Evolutionary conservation across 2,797 vertebrate genomes (phyloP), one percentile per base, ranked within the genome.

Genomic region (Tragelaphus eurycerus): DNA sequence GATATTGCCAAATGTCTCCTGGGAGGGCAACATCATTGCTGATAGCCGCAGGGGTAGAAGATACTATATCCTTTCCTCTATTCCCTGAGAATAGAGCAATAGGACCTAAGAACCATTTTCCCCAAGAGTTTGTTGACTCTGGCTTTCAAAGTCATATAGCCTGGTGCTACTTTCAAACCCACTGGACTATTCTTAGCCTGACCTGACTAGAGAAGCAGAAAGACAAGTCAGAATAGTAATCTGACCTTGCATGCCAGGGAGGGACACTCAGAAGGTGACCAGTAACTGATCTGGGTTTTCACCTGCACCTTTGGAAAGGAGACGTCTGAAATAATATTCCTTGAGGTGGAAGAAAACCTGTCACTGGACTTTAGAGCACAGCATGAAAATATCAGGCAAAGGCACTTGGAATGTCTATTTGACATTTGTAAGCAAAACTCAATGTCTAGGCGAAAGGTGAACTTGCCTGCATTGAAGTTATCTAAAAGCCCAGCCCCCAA

Each of bases 401-500:
- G 67, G 54, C n/a, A 86, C 83, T 74, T 86, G 34, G 46, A 96
- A 79, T 50, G 60, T 79, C 46, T 54, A 74, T 50, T 94, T 97
- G 92, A 95, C 4, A 7, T 84, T 34, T 91, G 64, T 93, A 55
- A 89, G 84, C 57, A 95, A 97, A 89, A 86, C 43, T 93, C 79
- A 55, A 43, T 48, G 29, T 90, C 74, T 83, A 81, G 81, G 48
- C 12, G 59, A 97, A 97, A 91, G 78, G 54, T 81, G 94, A 96
- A 54, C 25, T 97, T 54, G 55, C 25, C 81, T 81, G 34, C 83
- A 55, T 76, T 89, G 60, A 91, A 57, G 50, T 93, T 93, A 86
- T 90, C 94, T 95, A 90, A 96, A 88, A 96, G 46, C 50, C 78
- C 79, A 94, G 38, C 48, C 97, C 85, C 95, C 88, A 84, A 86